phyloP scores from a whole-genome alignment of 2,797 vertebrate genomes.

The Sebastes itinus region DNA sequence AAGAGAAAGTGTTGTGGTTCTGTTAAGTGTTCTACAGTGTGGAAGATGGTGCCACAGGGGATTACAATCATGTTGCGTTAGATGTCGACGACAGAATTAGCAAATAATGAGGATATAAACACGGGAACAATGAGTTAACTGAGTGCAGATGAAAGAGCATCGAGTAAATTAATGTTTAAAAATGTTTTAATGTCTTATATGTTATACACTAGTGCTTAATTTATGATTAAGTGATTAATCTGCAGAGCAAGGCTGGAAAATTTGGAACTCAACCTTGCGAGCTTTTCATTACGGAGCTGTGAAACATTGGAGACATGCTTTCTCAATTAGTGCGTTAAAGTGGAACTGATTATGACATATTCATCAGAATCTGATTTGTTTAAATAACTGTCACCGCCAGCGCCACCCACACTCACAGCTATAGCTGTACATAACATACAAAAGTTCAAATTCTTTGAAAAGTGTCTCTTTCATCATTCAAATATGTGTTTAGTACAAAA shows the following conservation, averaged over 20 bases:
- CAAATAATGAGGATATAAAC: slow-evolving; percentile 45
- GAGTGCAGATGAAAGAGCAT: slow-evolving; percentile 1
- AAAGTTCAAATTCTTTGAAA: neutral
- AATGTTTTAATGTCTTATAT: slow-evolving; percentile 19
- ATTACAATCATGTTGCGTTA: slow-evolving; percentile 23
- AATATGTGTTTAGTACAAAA: neutral
- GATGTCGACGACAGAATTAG: neutral
- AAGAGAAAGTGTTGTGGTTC: slow-evolving; percentile 10
- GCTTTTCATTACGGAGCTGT: slow-evolving; percentile 43
- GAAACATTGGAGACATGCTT: slow-evolving; percentile 54
- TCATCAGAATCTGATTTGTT: slow-evolving; percentile 61
- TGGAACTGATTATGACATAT: slow-evolving; percentile 65
- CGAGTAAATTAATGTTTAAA: slow-evolving; percentile 40
- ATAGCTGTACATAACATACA: neutral
- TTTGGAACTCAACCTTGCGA: slow-evolving; percentile 35
- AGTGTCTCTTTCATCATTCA: neutral
- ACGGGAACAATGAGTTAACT: neutral
- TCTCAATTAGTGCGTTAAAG: slow-evolving; percentile 59
- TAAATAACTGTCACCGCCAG: slow-evolving; percentile 24
- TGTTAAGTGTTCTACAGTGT: slow-evolving; percentile 6
- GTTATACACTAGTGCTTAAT: slow-evolving; percentile 29
- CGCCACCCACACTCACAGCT: neutral
- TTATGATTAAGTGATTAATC: slow-evolving; percentile 48
- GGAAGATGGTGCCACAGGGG: neutral
- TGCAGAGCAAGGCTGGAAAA: slow-evolving; percentile 28